These are phyloP conservation scores for Cranoglanis bouderius DNA, from an alignment of 2,113 vertebrate genomes.

Conservation along the genomic window DNA sequence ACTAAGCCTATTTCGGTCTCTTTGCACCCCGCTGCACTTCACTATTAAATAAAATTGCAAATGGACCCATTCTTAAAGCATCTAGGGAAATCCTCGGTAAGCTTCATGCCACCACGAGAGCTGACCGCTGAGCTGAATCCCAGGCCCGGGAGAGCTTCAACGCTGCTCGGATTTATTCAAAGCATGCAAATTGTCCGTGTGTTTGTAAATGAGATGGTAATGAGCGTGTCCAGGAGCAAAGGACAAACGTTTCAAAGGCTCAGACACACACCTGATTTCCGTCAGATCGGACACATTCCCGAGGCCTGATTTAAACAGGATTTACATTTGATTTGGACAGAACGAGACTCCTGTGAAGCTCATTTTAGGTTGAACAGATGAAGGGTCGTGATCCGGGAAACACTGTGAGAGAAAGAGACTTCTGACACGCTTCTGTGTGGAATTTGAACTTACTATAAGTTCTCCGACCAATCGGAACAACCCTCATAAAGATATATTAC, in stretches of 20 bases:
- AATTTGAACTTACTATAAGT: background rate
- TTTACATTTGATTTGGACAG: slow-evolving; percentile 17
- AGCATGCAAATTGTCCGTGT: slow-evolving; percentile 9
- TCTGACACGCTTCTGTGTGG: background rate
- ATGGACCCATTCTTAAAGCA: slow-evolving; percentile 11
- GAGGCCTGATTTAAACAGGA: background rate
- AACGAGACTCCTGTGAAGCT: background rate
- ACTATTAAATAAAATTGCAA: slow-evolving; percentile 17
- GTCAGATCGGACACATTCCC: background rate
- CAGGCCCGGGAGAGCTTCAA: background rate
- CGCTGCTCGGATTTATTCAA: background rate
- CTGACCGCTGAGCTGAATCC: slow-evolving; percentile 2
- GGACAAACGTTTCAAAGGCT: background rate
- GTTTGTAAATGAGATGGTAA: slow-evolving; percentile 23
- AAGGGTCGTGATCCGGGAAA: background rate
- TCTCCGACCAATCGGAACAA: background rate
- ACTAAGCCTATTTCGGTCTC: background rate
- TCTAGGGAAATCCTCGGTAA: background rate
- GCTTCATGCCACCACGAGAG: background rate
- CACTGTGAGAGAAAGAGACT: background rate
- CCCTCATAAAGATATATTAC: background rate
- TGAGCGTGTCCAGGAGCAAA: background rate
- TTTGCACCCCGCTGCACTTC: slow-evolving; percentile 6
- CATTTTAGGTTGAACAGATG: background rate
- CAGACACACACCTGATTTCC: background rate